Evolutionary conservation across 2,113 vertebrate species (phyloP), one percentile per base, ranked within the genome.

Genomic region (Ictalurus punctatus): DNA sequence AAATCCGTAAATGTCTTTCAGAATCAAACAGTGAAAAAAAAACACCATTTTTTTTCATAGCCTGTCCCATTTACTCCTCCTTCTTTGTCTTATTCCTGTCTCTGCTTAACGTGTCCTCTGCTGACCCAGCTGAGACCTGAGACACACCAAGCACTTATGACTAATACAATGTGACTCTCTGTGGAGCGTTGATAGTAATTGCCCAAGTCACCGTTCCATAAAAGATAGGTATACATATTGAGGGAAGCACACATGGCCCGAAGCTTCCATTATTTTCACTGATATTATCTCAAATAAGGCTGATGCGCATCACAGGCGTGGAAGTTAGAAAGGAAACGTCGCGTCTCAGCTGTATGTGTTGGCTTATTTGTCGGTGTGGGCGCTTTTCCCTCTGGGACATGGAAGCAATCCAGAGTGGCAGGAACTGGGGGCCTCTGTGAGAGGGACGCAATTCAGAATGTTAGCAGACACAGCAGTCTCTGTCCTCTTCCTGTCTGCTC

Each of bases 401-500:
- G 90, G 91, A 93, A 92, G 88, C 90, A 89, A 87, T 65, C 87
- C 79, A 89, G 65, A 27, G 61, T 82, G 81, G 54, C 52, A 86
- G 56, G 63, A 82, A 90, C 80, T 74, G 54, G 40, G 86, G 71
- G 80, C 85, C 85, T 37, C 86, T 71, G 89, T 91, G 85, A 84
- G 79, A 87, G 76, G 58, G 87, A 86, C 54, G 52, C 78, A 88
- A 73, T 83, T 3, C 25, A 76, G 74, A 67, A 58, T 54, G 10
- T 19, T 71, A 30, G 79, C 86, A 89, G 76, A 85, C 59, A 74
- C 82, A 78, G 74, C 85, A 63, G 80, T 84, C 58, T 58, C 48
- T 92, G 86, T 88, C 83, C 83, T 83, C 65, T 37, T 83, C 40
- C 88, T 89, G 83, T 87, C 71, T 12, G 67, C 80, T 19, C 37